Evolutionary conservation across 2,888 invertebrate species (phyloP), one percentile per base, ranked within the genome.

Genomic region (Stratiomys singularior): DNA sequence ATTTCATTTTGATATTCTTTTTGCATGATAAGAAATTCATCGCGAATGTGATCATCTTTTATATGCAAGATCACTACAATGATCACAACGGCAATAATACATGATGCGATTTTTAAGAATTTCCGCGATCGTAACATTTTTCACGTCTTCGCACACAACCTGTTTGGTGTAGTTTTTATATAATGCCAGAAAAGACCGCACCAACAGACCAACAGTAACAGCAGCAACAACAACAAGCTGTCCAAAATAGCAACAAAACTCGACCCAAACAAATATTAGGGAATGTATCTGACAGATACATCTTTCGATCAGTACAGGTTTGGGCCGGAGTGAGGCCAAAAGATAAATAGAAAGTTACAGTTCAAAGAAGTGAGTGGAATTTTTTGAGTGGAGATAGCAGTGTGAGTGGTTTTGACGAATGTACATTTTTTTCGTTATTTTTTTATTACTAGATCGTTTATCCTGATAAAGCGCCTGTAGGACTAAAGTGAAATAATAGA

Each of bases 81-180:
- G 0, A 74, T 37, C 1, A 18, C 23, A 21, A 74, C 44, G 13
- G 74, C 60, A 60, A 74, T 37, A 23, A 37, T n/a, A 37, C 58
- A 74, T 13, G 74, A 74, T 3, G 23, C 1, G 15, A 74, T 58
- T 60, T 74, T 74, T 4, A 74, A 44, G 23, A 37, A 60, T 60
- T 60, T 74, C 1, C 74, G 58, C 18, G 60, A 74, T 25, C 74
- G 74, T 15, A 58, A 11, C 74, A 74, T 74, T 58, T 60, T 30
- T 30, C 28, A 58, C 44, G 23, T 9, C 37, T 37, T 52, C 1
- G 4, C 21, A 11, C 4, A 60, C 21, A 60, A 60, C 60, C 60
- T 5, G 60, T 60, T 60, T 37, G 37, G 3, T 37, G 9, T 37
- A 37, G 37, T 37, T 37, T 37, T 37, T 37, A 37, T 37, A 9